phyloP scores from a whole-genome alignment of 1,140 invertebrate genomes.

The Drosophila nasuta region DNA sequence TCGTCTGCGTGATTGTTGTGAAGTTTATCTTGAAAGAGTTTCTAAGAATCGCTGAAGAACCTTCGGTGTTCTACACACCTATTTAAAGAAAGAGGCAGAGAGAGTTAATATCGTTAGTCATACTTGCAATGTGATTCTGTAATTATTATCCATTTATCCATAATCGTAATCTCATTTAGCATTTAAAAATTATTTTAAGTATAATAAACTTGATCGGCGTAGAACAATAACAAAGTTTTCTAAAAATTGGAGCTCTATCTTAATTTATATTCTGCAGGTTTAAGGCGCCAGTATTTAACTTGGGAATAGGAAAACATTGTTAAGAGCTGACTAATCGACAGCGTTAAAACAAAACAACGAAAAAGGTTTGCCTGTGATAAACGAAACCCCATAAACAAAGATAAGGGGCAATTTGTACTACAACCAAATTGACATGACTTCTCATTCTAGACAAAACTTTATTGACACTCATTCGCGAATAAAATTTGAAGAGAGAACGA shows the following conservation, averaged over 20 bases:
- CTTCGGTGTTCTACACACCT: conserved; percentile 15
- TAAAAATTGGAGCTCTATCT: no score
- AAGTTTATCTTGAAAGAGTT: not conserved
- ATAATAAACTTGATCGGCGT: not conserved
- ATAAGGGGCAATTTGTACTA: not conserved
- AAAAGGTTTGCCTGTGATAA: not conserved
- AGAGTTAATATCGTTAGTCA: no score
- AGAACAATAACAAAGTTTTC: not conserved
- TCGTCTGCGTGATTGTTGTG: conserved; percentile 13
- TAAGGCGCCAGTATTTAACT: no score
- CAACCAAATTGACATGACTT: not conserved
- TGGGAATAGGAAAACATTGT: no score
- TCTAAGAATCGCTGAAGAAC: not conserved
- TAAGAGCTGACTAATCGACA: no score
- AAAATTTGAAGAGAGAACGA: not conserved
- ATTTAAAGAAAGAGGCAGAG: not conserved
- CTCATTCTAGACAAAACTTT: not conserved
- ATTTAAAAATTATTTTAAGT: no score
- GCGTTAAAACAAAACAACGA: no score
- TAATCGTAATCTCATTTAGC: no score
- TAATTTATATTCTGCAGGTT: no score
- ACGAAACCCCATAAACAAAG: not conserved
- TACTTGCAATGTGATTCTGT: not conserved
- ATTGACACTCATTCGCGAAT: not conserved
- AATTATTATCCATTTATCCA: no score